Evolutionary conservation across 2,113 vertebrate genomes (phyloP), one percentile per base, ranked within the genome.

Genomic region (Poeciliopsis turrubarensis): DNA sequence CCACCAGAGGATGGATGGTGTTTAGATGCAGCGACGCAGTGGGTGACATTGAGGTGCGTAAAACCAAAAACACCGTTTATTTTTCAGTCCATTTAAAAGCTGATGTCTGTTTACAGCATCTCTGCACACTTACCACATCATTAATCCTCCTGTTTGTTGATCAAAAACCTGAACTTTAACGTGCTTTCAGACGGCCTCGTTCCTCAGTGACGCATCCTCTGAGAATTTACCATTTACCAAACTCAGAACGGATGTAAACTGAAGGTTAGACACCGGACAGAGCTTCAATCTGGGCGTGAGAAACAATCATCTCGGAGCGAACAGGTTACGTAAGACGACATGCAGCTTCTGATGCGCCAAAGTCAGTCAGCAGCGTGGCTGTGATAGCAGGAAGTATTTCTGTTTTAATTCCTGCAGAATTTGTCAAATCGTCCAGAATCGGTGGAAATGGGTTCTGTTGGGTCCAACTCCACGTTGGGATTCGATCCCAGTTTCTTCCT

Each of bases 1-100:
- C 79, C 62, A 17, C 27, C 65, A 67, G 32, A 65, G 70, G 62
- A 65, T 69, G 70, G 41, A 67, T 60, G 72, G 57, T 79, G 54
- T 89, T 89, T 79, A 75, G 78, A 79, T 70, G 70, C 78, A 76
- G 34, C 75, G 71, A 13, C 61, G 75, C 67, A 60, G 32, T 57
- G 30, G 44, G 15, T 44, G 62, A 26, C 65, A 62, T 47, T 47
- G 39, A 8, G 72, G 79, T 75, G 86, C 31, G 77, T 83, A 70
- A 41, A 72, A 29, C 51, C 34, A 51, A 15, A 75, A 47, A 22
- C 47, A 34, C n/a, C 37, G 65, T 62, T 69, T 69, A 57, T 69
- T 7, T 25, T 27, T 68, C 44, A 63, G 62, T 69, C 22, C 30
- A 41, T 73, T 37, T 14, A 29, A 63, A 41, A 72, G 15, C n/a